These are phyloP conservation scores for Pheosia gnoma DNA, from an alignment of 2,888 invertebrate genomes.

Conservation along the genomic window DNA sequence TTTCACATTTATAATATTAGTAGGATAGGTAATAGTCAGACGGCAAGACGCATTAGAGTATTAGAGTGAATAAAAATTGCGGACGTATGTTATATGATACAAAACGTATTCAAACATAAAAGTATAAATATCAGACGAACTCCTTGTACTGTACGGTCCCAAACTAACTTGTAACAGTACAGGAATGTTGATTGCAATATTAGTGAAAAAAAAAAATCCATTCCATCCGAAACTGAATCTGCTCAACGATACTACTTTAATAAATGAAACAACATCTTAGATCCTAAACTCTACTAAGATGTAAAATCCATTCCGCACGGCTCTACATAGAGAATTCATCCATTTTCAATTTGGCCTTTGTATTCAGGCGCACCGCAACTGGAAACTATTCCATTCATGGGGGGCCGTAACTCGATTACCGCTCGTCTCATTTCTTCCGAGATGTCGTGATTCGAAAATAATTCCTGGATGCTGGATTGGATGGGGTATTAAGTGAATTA, in stretches of 20 bases:
- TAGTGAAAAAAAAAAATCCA: too few relatives aligned
- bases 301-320: slow-evolving; percentile 7
- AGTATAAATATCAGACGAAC: too few relatives aligned
- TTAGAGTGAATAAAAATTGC: too few relatives aligned
- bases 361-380: slow-evolving; percentile 43
- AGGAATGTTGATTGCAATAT: too few relatives aligned
- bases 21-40: too few relatives aligned
- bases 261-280: not conserved
- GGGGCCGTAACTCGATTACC: slow-evolving; percentile 65
- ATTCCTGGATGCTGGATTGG: slow-evolving; percentile 60
- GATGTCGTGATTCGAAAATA: slow-evolving; percentile 68
- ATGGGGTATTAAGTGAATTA: slow-evolving; percentile 70
- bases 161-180: too few relatives aligned
- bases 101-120: too few relatives aligned
- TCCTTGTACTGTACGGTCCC: too few relatives aligned
- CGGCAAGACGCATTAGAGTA: too few relatives aligned
- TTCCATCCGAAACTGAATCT: not conserved
- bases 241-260: not conserved
- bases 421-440: slow-evolving; percentile 68
- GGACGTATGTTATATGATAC: too few relatives aligned
- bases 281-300: not conserved
- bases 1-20: too few relatives aligned
- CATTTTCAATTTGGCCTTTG: slow-evolving; percentile 42
- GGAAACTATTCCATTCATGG: slow-evolving; percentile 56
- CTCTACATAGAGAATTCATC: slow-evolving; percentile 33